Evolutionary conservation across 1,140 invertebrate species (phyloP), one percentile per base, ranked within the genome.

Genomic region (Conus ventricosus): DNA sequence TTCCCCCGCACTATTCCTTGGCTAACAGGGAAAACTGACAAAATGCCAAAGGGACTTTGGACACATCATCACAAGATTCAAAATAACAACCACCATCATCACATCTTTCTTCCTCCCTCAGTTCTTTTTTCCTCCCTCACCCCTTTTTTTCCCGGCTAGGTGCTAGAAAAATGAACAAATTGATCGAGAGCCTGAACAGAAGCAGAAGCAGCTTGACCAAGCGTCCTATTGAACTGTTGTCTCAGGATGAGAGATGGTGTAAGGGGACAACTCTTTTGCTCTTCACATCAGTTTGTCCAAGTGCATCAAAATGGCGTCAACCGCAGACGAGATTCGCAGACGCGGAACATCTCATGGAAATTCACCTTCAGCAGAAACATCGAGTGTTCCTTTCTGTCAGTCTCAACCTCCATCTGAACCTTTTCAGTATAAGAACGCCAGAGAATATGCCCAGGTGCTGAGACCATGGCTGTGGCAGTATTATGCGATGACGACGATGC

Each of bases 381-480:
- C 53, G 23, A 54, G 39, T 10, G 15, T 71, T 23, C n/a, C 53
- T 20, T 53, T 55, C 10, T 20, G 57, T 57, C 51, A 7, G 23
- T n/a, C 4, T 78, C 54, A 13, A n/a, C 53, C 71, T 80, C 75
- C n/a, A n/a, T 27, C 71, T 23, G 71, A 55, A 39, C 63, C 75
- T 53, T 7, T 63, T 5, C 86, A 60, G 60, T 90, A 90, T 71
- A 92, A 88, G 87, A 93, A 93, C 85, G 88, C 89, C 25, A 76
- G 90, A 39, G 91, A 93, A 89, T 93, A 93, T 88, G 91, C 93
- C 13, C 90, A 92, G 60, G 91, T 89, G 53, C 88, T 93, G 17
- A 89, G 91, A 5, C 86, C 90, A 53, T 93, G 93, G 93, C 60
- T 93, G 55, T 92, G 92, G 87, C 91, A 93, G n/a, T 93, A 93